Evolutionary conservation across 2,797 vertebrate species (phyloP).

Genomic region (Crenichthys baileyi): DNA sequence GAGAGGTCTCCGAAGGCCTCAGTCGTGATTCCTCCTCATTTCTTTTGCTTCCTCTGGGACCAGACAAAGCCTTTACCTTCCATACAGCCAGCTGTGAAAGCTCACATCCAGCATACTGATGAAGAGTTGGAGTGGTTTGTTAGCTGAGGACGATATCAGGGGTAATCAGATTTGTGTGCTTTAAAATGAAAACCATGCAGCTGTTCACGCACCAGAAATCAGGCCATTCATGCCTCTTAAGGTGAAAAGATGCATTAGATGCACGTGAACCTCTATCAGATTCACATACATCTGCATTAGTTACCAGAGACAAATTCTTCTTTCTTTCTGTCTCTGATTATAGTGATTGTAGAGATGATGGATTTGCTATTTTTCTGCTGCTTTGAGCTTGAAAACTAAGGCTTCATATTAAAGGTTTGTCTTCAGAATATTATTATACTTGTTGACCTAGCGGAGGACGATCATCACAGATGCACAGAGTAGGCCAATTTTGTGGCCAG

Average conservation of each 20-base stretch:
- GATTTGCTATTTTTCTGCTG: slow-evolving; percentile 25
- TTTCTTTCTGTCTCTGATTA: slow-evolving; percentile 32
- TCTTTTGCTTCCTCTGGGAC: slow-evolving; percentile 22
- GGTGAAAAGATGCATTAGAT: neutral
- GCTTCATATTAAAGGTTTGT: slow-evolving; percentile 10
- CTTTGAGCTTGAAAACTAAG: slow-evolving; percentile 28
- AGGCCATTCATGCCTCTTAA: neutral
- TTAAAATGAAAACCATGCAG: slow-evolving; percentile 23
- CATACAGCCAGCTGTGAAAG: too few species aligned
- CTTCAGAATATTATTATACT: too few species aligned
- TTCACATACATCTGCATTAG: neutral
- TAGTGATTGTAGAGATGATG: slow-evolving; percentile 30
- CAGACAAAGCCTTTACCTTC: slow-evolving; percentile 24
- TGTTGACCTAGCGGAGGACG: too few species aligned
- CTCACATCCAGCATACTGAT: slow-evolving; percentile 40
- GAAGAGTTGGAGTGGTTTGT: slow-evolving; percentile 20
- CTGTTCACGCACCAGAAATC: neutral
- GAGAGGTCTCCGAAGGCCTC: slow-evolving; percentile 30
- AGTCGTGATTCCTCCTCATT: slow-evolving; percentile 10
- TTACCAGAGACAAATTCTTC: slow-evolving; percentile 9
- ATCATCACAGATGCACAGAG: too few species aligned
- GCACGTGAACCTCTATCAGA: too few species aligned
- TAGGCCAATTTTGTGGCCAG: too few species aligned
- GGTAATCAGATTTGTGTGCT: slow-evolving; percentile 26
- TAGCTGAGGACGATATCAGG: neutral